phyloP scores from a whole-genome alignment of 2,797 vertebrate genomes.

The Orestias chungarensis region DNA sequence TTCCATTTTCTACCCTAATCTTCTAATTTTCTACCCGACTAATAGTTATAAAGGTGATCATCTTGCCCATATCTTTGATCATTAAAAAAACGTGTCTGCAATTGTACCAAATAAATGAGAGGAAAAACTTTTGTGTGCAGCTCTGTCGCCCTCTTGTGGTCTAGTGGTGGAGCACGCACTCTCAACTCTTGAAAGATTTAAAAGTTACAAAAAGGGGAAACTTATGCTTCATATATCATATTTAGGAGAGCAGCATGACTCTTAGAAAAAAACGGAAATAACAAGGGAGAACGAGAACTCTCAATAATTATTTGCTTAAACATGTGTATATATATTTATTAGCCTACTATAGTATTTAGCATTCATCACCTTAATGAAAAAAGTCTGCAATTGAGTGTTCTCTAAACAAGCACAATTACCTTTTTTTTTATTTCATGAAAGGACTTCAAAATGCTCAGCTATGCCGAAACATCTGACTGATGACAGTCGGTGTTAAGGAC shows the following conservation, averaged over 20 bases:
- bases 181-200: background rate
- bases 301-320: background rate
- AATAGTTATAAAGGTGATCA: too few relatives aligned
- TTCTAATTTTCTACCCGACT: too few relatives aligned
- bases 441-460: too few relatives aligned
- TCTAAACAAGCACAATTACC: background rate
- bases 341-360: too few relatives aligned
- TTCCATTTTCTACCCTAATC: too few relatives aligned
- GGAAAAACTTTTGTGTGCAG: background rate
- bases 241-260: too few relatives aligned
- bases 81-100: background rate
- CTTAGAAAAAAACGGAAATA: too few relatives aligned
- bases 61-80: too few relatives aligned
- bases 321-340: background rate
- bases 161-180: background rate
- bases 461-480: background rate
- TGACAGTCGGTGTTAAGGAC: background rate
- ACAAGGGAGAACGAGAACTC: background rate
- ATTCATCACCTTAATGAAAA: too few relatives aligned
- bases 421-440: too few relatives aligned
- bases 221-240: too few relatives aligned
- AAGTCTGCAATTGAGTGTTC: background rate
- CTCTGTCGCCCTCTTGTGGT: background rate
- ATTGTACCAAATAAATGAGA: background rate
- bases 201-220: too few relatives aligned